Conservation (phyloP, 2,113 vertebrate genomes). For the Raja brachyura region DNA sequence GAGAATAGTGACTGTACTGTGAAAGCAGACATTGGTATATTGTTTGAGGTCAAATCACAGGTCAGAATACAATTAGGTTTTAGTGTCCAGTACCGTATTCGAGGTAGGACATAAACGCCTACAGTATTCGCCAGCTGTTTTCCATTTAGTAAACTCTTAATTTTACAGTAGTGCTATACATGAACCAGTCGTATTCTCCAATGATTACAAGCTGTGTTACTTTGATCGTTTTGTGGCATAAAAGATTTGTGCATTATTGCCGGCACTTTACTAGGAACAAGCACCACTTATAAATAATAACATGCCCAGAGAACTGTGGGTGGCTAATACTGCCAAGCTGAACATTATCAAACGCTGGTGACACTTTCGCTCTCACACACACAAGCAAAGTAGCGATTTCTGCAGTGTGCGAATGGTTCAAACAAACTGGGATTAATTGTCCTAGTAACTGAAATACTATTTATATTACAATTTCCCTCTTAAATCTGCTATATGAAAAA, state of each 20-base stretch:
- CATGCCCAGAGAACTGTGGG: conserved; percentile 3
- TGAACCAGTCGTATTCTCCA: conserved; percentile 22
- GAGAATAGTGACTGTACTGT: conserved; percentile 22
- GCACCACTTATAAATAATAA: conserved; percentile 21
- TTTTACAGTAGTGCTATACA: conserved; percentile 32
- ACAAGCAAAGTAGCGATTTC: conserved; percentile 24
- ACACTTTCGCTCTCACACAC: background rate
- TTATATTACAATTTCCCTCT: conserved; percentile 21
- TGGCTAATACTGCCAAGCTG: background rate
- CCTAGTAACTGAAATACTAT: conserved; percentile 28
- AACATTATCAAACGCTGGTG: background rate
- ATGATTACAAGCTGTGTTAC: background rate
- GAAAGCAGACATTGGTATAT: conserved; percentile 17
- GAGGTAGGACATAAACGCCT: conserved; percentile 21
- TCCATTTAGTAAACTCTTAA: conserved; percentile 27
- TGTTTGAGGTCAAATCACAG: conserved; percentile 32
- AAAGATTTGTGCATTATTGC: conserved; percentile 24
- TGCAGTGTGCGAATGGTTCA: background rate
- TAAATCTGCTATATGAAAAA: background rate
- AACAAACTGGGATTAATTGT: conserved; percentile 30
- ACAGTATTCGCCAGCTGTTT: conserved; percentile 23
- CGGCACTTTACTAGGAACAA: conserved; percentile 19
- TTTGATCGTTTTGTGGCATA: conserved; percentile 23
- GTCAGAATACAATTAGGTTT: conserved; percentile 36
- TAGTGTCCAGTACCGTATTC: conserved; percentile 27